Evolutionary conservation across 2,797 vertebrate genomes (phyloP), one percentile per base, ranked within the genome.

Genomic region (Sciurus vulgaris): DNA sequence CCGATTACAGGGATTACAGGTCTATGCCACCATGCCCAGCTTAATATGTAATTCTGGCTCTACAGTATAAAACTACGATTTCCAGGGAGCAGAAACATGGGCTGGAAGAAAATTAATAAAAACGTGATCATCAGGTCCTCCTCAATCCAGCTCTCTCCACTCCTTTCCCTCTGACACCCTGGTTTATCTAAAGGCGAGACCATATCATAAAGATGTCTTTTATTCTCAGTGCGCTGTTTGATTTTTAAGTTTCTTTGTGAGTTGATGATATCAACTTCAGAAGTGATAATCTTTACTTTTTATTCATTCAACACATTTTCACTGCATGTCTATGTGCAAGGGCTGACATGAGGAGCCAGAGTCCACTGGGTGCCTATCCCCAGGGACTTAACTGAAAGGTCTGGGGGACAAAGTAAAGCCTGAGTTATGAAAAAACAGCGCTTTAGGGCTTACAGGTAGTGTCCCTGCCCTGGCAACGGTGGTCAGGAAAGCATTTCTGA

Each of bases 241-340:
- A 51, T 83, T 70, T 12, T 22, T 22, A 38, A 49, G 12, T 89
- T 77, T 77, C 47, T 69, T 88, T 70, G 79, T 35, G 30, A 63
- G 28, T n/a, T 65, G 77, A 81, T 5, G 24, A 30, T 17, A 88
- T 72, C 22, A 63, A 83, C 18, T 90, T 87, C 61, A 92, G 56
- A 86, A 54, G 65, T 33, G 74, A 92, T 69, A 12, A 67, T 76
- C 30, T 89, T 89, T 56, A 78, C 69, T 94, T 82, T 70, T 63
- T 51, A 72, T 8, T 87, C 30, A 77, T 26, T 79, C 44, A 77
- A 73, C 20, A 22, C 24, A 63, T 47, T 72, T 79, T 86, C 73
- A 72, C 14, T 28, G 54, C 54, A 73, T 30, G 33, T 35, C n/a
- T 69, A 14, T 63, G 54, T 63, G 54, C 4, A 82, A 61, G 47